Percentiles rank a stretch among this genome's conserved stretches.
phyloP scores from a whole-genome alignment of 2,797 vertebrate genomes.

The Peromyscus aztecus region DNA sequence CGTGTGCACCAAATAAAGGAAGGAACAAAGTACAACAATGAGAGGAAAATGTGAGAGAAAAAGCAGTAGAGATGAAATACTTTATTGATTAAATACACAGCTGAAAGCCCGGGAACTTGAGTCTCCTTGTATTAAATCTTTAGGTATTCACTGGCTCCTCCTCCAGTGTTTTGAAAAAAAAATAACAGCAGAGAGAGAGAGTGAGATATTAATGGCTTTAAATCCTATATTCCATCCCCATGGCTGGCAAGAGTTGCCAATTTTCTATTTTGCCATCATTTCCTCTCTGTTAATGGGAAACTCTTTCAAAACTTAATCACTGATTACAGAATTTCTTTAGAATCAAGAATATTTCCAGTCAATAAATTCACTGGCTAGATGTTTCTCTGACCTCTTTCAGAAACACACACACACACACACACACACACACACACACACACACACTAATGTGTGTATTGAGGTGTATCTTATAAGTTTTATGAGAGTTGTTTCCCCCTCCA shows the following conservation, averaged over 20 bases:
- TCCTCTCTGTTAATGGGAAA: conserved; percentile 36
- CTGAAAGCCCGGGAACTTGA: conserved; percentile 33
- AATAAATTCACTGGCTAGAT: conserved; percentile 54
- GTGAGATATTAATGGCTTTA: conserved; percentile 27
- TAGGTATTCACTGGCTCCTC: conserved; percentile 31
- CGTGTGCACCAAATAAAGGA: conserved; percentile 68
- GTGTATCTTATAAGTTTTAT: conserved; percentile 48
- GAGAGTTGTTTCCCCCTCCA: background rate
- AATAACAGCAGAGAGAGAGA: conserved; percentile 27
- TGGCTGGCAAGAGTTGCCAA: background rate
- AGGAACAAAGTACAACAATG: conserved; percentile 68
- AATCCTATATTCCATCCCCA: conserved; percentile 35
- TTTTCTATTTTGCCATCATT: conserved; percentile 29
- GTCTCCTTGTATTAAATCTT: conserved; percentile 64
- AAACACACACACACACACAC: background rate
- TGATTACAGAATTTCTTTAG: conserved; percentile 58
- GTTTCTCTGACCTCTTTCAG: conserved; percentile 49
- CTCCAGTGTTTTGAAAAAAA: conserved; percentile 71
- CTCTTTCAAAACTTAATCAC: conserved; percentile 41
- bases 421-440: too few species aligned
- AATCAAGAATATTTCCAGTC: conserved; percentile 35
- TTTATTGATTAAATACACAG: conserved; percentile 47
- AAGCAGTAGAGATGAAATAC: conserved; percentile 12
- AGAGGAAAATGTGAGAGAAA: conserved; percentile 68
- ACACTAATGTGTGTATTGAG: conserved; percentile 22